Conservation (phyloP, 2,113 vertebrate species). For the Agelaius tricolor region DNA sequence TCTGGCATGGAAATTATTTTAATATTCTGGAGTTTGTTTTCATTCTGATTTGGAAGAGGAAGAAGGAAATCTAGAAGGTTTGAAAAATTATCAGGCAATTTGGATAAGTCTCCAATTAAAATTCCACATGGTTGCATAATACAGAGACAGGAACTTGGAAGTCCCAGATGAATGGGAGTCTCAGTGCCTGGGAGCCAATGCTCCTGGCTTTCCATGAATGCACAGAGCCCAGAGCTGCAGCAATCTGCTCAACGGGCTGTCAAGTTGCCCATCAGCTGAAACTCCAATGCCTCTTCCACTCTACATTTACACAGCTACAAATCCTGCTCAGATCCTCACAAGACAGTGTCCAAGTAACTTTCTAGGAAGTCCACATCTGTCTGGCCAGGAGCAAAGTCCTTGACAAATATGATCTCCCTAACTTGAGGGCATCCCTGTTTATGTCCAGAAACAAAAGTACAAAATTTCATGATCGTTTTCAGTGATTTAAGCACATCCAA, state of each 20-base stretch:
- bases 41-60: constrained; percentile 29
- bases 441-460: not conserved
- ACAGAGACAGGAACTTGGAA: not conserved
- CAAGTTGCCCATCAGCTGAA: not conserved
- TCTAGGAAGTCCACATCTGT: not conserved
- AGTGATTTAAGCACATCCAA: not conserved
- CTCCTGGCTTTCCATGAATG: not conserved
- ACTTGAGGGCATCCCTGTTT: not conserved
- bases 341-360: not conserved
- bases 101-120: constrained; percentile 17
- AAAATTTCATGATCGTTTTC: rapidly evolving
- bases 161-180: not conserved
- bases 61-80: constrained; percentile 18
- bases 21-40: constrained; percentile 52
- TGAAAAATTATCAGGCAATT: constrained; percentile 41
- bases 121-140: constrained; percentile 13
- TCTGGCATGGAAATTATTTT: constrained; percentile 1
- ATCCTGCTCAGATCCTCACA: not conserved
- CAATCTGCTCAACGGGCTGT: not conserved
- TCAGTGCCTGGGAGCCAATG: not conserved
- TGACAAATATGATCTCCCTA: not conserved
- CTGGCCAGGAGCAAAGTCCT: not conserved
- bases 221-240: not conserved
- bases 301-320: not conserved
- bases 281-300: not conserved